Conservation (phyloP, 2,888 invertebrate genomes). For the Aleiodes alternator region DNA sequence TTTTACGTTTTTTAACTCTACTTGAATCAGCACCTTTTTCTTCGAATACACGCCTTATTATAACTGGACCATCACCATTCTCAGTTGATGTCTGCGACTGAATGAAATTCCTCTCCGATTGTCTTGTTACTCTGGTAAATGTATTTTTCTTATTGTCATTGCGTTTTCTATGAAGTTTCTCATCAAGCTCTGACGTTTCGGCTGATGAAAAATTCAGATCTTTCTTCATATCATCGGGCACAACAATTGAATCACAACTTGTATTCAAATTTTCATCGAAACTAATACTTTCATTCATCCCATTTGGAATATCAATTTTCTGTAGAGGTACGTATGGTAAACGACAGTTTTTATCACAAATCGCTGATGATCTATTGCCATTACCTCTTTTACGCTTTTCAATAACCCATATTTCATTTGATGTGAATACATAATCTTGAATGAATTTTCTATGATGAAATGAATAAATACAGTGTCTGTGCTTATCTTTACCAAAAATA, state of each 20-base stretch:
- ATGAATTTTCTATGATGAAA: slow-evolving; percentile 36
- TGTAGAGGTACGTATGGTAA: slow-evolving; percentile 50
- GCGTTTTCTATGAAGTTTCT: background rate
- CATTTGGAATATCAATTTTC: slow-evolving; percentile 46
- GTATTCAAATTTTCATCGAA: background rate
- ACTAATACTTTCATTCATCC: background rate
- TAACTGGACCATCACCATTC: slow-evolving; percentile 28
- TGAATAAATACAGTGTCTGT: slow-evolving; percentile 53
- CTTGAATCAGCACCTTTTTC: slow-evolving; percentile 27
- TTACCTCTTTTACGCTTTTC: slow-evolving; percentile 51
- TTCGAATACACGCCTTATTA: slow-evolving; percentile 41
- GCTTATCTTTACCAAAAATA: slow-evolving; percentile 35
- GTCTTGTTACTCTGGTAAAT: slow-evolving; percentile 16
- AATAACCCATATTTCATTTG: slow-evolving; percentile 55
- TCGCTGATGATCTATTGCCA: background rate
- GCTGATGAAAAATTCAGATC: slow-evolving; percentile 11
- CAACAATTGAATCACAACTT: background rate
- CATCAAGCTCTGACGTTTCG: background rate
- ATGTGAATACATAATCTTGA: slow-evolving; percentile 44
- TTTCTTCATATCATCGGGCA: slow-evolving; percentile 2
- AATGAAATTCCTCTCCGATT: slow-evolving; percentile 19
- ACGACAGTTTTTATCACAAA: slow-evolving; percentile 50
- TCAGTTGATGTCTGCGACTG: slow-evolving; percentile 13
- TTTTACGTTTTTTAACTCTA: slow-evolving; percentile 38
- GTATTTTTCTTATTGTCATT: slow-evolving; percentile 1